Percentiles rank a stretch among this genome's conserved stretches.
Evolutionary conservation across 2,888 invertebrate species (phyloP).

Genomic region (Marasmarcha lunaedactyla): DNA sequence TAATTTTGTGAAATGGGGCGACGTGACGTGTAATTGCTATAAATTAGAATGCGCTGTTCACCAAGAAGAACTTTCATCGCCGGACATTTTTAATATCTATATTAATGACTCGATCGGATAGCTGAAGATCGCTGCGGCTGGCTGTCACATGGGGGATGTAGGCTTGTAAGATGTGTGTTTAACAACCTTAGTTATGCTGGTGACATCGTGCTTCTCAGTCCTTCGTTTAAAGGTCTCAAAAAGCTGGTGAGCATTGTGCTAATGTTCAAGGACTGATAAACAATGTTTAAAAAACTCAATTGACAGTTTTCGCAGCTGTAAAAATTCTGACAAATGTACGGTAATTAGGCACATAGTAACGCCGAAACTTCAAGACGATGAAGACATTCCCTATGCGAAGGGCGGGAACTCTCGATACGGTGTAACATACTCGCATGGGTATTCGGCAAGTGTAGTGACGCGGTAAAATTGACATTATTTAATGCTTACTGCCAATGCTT

Average conservation of each 20-base stretch:
- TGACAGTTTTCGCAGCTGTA: not conserved
- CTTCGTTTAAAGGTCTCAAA: not conserved
- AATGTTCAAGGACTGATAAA: conserved; percentile 1
- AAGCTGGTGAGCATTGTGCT: not conserved
- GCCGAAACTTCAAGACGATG: no score
- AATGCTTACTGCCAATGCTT: no score
- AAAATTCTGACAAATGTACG: not conserved
- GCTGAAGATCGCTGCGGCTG: not conserved
- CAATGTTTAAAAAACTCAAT: conserved; percentile 1
- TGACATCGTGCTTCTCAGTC: not conserved
- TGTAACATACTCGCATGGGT: no score
- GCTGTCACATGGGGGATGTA: not conserved
- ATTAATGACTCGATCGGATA: not conserved
- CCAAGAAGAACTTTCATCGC: conserved; percentile 3
- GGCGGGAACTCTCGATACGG: no score
- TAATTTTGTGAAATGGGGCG: conserved; percentile 1
- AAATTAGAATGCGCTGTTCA: conserved; percentile 4
- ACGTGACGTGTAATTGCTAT: conserved; percentile 2
- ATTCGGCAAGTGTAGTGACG: no score
- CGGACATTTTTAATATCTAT: conserved; percentile 1
- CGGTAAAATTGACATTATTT: no score
- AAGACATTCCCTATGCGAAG: no score
- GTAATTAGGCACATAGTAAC: no score
- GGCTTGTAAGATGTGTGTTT: no score
- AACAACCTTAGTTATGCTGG: not conserved